Evolutionary conservation across 64 coral and sea anemone species (phyloP).

Genomic region (Actinia equina): DNA sequence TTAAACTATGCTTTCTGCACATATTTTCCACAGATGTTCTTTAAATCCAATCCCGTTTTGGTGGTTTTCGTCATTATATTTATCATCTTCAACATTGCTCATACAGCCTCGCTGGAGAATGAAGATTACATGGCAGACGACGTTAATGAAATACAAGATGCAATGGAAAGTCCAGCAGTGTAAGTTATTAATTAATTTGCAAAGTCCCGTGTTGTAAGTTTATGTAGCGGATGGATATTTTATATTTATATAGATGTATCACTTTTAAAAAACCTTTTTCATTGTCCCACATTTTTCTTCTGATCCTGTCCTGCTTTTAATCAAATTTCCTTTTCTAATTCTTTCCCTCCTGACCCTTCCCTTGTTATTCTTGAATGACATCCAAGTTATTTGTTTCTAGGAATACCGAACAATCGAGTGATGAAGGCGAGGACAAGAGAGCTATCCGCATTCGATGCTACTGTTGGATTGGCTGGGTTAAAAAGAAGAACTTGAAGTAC

Average conservation of each 20-base stretch:
- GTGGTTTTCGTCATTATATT: neutral
- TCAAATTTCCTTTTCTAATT: neutral
- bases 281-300: too few relatives aligned
- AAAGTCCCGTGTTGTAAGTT: too few relatives aligned
- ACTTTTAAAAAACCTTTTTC: too few relatives aligned
- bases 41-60: neutral
- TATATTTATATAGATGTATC: neutral
- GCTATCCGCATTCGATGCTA: neutral
- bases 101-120: neutral
- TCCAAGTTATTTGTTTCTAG: neutral
- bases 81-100: neutral
- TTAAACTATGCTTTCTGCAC: neutral
- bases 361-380: neutral
- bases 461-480: neutral
- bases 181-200: neutral
- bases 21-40: neutral
- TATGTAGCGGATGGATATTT: too few relatives aligned
- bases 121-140: neutral
- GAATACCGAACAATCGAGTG: neutral
- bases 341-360: neutral
- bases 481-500: neutral
- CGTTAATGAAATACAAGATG: too few relatives aligned
- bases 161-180: too few relatives aligned
- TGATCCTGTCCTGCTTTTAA: too few relatives aligned
- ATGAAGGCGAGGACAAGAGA: neutral